Evolutionary conservation across 92 coral and sea anemone species (phyloP).

Genomic region (Paramuricea clavata): DNA sequence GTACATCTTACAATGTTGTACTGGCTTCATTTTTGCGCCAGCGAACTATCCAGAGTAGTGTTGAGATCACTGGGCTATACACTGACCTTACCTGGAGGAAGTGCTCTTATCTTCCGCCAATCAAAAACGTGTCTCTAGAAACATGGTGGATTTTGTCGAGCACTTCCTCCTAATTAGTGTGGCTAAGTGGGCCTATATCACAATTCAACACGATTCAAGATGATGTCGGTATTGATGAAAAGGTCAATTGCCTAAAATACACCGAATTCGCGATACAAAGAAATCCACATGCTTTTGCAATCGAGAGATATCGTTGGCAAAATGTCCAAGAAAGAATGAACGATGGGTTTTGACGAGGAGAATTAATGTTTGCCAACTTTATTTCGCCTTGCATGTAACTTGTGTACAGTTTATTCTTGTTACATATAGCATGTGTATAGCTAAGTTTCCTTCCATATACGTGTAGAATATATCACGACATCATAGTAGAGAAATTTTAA

Average conservation of each 20-base stretch:
- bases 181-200: not conserved
- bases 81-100: no score
- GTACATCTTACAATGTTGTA: no score
- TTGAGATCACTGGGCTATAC: no score
- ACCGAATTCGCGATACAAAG: not conserved
- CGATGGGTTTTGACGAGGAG: not conserved
- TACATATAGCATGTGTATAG: slow-evolving; percentile 18
- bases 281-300: slow-evolving; percentile 32
- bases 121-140: no score
- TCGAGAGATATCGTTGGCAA: slow-evolving; percentile 38
- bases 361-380: slow-evolving; percentile 25
- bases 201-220: not conserved
- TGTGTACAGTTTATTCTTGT: not conserved
- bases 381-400: slow-evolving; percentile 31
- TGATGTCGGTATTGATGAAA: not conserved
- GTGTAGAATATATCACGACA: not conserved
- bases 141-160: no score
- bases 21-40: no score
- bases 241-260: not conserved
- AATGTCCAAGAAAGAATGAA: not conserved
- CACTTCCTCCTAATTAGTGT: no score
- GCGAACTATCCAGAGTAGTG: no score
- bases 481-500: slow-evolving; percentile 33
- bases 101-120: no score
- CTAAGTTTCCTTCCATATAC: no score